These are phyloP conservation scores for Empidonax alnorum DNA, from an alignment of 2,113 vertebrate species.

Conservation along the genomic window DNA sequence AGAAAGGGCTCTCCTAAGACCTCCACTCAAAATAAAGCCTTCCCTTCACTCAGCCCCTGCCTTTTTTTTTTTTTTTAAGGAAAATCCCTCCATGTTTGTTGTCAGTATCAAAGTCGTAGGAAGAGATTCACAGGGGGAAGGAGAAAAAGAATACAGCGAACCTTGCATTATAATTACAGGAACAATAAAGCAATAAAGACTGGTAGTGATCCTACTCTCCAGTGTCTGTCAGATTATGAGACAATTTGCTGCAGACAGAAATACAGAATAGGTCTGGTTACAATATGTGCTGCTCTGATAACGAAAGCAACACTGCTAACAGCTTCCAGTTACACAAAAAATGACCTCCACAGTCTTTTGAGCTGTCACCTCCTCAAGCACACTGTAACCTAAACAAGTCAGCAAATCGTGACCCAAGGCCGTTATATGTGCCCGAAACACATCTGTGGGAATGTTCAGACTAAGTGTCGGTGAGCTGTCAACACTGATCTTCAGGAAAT, in stretches of 20 bases:
- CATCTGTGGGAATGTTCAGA: background rate
- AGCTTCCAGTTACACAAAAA: background rate
- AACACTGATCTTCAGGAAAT: background rate
- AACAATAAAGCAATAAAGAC: background rate
- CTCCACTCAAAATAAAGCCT: background rate
- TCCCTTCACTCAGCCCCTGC: fast-evolving
- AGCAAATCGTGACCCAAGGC: background rate
- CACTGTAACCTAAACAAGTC: background rate
- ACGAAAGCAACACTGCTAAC: background rate
- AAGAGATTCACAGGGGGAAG: background rate
- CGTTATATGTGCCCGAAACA: background rate
- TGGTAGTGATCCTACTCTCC: background rate
- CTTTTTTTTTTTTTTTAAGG: background rate
- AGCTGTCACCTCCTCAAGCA: background rate
- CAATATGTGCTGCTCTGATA: background rate
- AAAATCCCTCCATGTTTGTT: background rate
- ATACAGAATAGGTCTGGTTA: background rate
- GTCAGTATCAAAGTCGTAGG: background rate
- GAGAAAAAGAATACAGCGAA: background rate
- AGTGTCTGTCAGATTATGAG: background rate
- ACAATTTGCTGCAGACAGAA: background rate
- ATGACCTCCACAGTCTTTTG: background rate
- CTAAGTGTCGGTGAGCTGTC: background rate
- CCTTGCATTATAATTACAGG: background rate
- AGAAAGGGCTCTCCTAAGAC: background rate